Base-by-base conservation (phyloP, 2,888 invertebrate genomes). In the Venusia cambrica region DNA sequence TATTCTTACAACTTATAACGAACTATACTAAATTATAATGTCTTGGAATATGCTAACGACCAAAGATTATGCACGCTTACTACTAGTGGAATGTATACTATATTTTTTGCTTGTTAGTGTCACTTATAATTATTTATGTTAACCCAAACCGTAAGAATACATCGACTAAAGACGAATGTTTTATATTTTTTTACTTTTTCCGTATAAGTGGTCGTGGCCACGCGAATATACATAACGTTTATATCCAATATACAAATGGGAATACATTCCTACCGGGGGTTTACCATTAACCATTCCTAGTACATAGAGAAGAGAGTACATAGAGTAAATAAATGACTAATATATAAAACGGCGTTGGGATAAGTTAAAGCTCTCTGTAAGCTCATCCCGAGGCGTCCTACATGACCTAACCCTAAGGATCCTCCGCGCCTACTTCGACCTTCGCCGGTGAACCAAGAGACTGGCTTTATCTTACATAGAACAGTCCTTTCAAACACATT, bases 51-150 rank as follows among this genome's bases (percentile, higher is more conserved):
- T 53, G 47, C 47, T 38, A 43, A 45, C 38, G 33, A 45, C 46
- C 50, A 49, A 49, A 38, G 74, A 79, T 79, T 83, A 83, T 70
- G 69, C 67, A 70, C 42, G 48, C 73, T 72, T 80, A 81, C 6
- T 9, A 24, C 73, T 83, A 85, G 30, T 79, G 81, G 81, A 85
- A 83, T 84, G 83, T 79, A 63, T 53, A 51, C 56, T 66, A n/a
- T 57, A 62, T 43, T 54, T 62, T 72, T 57, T 48, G 29, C 55
- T 42, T 79, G 83, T 85, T 84, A 84, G 83, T 84, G 61, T 60
- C 30, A 33, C 34, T 80, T 83, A 81, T n/a, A 54, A 57, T 55
- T 80, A 78, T 71, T 72, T 77, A 79, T 85, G 83, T 83, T 67
- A 61, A 75, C 83, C 85, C 75, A 83, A 83, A 78, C 85, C 33